Conservation (phyloP, 1,140 invertebrate species). For the Triops cancriformis region DNA sequence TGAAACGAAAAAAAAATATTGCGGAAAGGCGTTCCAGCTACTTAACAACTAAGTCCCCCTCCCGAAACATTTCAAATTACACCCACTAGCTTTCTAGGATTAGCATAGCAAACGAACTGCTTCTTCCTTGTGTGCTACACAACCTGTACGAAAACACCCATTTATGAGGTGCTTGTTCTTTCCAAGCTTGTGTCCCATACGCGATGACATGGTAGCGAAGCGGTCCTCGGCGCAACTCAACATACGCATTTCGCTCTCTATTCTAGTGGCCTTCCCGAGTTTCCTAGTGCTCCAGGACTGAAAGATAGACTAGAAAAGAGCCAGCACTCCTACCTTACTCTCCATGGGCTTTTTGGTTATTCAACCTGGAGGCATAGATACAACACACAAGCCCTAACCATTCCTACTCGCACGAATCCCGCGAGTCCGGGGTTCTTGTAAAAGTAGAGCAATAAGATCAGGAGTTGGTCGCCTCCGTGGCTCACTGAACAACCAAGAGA, state of each 20-base stretch:
- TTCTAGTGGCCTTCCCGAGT: background rate
- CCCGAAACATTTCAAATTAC: no score
- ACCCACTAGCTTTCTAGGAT: no score
- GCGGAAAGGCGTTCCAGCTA: background rate
- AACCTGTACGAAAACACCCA: no score
- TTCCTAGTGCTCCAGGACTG: background rate
- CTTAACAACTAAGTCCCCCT: no score
- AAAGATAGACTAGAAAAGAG: background rate
- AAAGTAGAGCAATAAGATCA: slow-evolving; percentile 14
- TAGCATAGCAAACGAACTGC: no score
- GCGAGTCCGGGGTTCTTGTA: background rate
- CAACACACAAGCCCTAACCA: background rate
- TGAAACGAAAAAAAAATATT: background rate
- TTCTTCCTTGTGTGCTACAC: no score
- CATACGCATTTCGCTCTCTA: background rate
- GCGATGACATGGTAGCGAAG: background rate
- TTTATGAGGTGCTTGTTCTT: background rate
- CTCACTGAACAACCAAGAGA: slow-evolving; percentile 5
- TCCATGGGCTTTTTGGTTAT: background rate
- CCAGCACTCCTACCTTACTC: background rate
- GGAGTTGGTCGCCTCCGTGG: slow-evolving; percentile 7
- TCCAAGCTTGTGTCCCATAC: background rate
- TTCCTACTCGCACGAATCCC: background rate
- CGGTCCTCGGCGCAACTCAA: background rate
- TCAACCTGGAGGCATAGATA: slow-evolving; percentile 5